Percentiles rank a stretch among this genome's conserved stretches.
Conservation (phyloP, 2,797 vertebrate species). For the Alosa sapidissima region DNA sequence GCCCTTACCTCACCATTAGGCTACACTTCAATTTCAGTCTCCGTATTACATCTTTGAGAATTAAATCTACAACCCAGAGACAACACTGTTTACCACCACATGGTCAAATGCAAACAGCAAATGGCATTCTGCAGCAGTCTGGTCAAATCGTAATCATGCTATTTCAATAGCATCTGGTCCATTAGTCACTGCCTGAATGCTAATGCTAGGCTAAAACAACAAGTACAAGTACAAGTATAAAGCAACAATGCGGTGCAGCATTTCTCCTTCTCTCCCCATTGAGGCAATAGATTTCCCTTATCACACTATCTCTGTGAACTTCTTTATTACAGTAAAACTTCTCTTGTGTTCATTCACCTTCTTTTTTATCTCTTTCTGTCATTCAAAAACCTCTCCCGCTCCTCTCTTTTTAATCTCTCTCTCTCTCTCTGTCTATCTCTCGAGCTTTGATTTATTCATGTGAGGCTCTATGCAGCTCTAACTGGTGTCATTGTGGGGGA, state of each 20-base stretch:
- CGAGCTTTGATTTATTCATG: background rate
- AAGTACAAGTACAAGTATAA: no score
- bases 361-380: background rate
- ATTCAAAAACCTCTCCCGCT: background rate
- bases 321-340: background rate
- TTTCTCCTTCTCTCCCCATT: background rate
- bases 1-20: no score
- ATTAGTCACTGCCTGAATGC: background rate
- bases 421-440: background rate
- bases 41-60: no score
- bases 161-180: background rate
- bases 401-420: background rate
- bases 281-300: background rate
- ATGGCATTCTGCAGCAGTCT: background rate
- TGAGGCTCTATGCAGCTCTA: background rate
- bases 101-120: background rate
- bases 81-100: background rate
- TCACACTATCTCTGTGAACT: background rate
- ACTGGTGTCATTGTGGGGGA: constrained; percentile 1
- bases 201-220: background rate
- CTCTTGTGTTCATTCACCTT: background rate
- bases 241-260: background rate
- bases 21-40: no score
- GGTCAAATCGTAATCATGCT: background rate
- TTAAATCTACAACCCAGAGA: background rate